Evolutionary conservation across 37 sponge, comb jelly and placozoan species (phyloP).

Genomic region (Dysidea cf. avara): DNA sequence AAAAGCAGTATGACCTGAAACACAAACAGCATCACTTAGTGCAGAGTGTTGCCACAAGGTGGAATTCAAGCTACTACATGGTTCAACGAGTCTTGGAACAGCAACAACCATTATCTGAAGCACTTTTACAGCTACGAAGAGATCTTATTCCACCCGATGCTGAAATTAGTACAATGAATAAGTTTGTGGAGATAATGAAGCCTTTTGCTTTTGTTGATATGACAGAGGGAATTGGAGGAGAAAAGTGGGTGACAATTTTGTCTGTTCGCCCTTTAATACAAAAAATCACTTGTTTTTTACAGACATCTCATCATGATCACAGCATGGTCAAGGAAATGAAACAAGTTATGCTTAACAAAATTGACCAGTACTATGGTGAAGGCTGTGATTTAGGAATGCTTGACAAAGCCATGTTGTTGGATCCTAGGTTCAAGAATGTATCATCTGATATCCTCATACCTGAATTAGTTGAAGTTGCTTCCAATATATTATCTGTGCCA

Average conservation of each 20-base stretch:
- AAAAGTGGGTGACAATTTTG: too few species aligned
- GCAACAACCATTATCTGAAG: constrained; percentile 20
- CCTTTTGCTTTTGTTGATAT: constrained; percentile 24
- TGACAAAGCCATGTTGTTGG: constrained; percentile 20
- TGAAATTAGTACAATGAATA: constrained; percentile 13
- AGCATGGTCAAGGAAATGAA: constrained; percentile 16
- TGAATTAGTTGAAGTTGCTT: too few species aligned
- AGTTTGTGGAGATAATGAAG: constrained; percentile 11
- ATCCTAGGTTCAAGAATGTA: constrained; percentile 44
- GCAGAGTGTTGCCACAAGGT: too few species aligned
- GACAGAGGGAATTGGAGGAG: constrained; percentile 12
- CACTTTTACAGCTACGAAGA: constrained; percentile 5
- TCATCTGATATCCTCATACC: too few species aligned
- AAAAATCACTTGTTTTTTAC: neutral
- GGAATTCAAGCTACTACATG: too few species aligned
- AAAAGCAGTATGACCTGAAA: constrained; percentile 6
- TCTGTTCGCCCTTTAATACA: constrained; percentile 15
- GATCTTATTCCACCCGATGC: constrained; percentile 27
- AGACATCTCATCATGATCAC: neutral
- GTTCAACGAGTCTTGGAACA: constrained; percentile 15
- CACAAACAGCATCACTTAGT: constrained; percentile 4
- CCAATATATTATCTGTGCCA: too few species aligned
- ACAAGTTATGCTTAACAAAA: constrained; percentile 1
- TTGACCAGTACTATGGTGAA: constrained; percentile 6
- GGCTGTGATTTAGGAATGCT: constrained; percentile 2